A percentile compares a stretch with the other conserved stretches of the same genome.
Evolutionary conservation across 2,113 vertebrate species (phyloP).

Genomic region (Callocephalon fimbriatum): DNA sequence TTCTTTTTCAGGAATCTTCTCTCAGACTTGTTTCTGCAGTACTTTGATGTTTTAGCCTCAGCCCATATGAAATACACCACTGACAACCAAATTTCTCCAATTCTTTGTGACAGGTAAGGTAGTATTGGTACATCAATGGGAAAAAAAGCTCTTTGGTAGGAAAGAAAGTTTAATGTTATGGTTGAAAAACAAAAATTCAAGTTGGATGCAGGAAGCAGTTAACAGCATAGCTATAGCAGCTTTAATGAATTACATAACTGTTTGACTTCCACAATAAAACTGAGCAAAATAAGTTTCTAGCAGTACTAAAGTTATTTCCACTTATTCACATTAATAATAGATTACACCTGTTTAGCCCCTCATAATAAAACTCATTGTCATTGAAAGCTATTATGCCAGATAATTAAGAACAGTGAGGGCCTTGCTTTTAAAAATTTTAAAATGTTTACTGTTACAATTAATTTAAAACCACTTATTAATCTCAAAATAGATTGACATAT

Average conservation of each 20-base stretch:
- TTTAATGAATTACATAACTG: neutral
- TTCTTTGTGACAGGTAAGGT: neutral
- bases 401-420: neutral
- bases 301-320: neutral
- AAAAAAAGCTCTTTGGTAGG: neutral
- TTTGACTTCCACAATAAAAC: neutral
- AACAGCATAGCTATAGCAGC: neutral
- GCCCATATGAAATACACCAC: neutral
- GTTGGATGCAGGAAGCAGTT: neutral
- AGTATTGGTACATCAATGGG: neutral
- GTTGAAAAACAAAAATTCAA: neutral
- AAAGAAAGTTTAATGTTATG: neutral
- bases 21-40: neutral
- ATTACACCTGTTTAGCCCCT: neutral
- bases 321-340: neutral
- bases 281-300: neutral
- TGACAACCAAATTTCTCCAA: neutral
- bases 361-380: neutral
- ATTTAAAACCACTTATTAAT: rapidly evolving
- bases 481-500: neutral
- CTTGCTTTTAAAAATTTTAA: neutral
- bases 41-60: neutral
- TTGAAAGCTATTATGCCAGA: neutral
- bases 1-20: neutral
- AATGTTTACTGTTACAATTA: neutral